Evolutionary conservation across 1,140 invertebrate species (phyloP).

Genomic region (Ceratitis capitata): DNA sequence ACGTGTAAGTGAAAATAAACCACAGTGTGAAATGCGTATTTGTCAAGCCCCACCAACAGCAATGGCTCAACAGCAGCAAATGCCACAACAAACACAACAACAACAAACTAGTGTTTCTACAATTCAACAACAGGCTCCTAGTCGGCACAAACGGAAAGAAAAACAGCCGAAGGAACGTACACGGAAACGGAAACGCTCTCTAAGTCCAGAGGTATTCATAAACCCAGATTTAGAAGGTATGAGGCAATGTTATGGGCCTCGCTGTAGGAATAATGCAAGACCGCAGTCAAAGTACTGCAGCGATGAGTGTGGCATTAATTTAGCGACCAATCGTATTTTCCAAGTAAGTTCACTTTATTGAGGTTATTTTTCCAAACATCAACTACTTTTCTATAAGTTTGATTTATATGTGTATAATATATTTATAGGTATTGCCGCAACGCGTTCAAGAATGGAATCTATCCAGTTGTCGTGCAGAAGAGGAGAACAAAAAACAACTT

Average conservation of each 20-base stretch:
- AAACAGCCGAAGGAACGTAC: conserved; percentile 50
- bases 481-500: conserved; percentile 83
- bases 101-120: background rate
- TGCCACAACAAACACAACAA: background rate
- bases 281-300: conserved; percentile 95
- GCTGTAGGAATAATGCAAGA: conserved; percentile 81
- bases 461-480: conserved; percentile 88
- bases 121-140: background rate
- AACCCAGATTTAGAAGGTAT: conserved; percentile 66
- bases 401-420: background rate
- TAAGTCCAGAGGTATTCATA: conserved; percentile 69
- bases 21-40: conserved; percentile 73
- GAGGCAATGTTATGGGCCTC: conserved; percentile 91
- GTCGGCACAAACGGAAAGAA: conserved; percentile 49
- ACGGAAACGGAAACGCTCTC: conserved; percentile 67
- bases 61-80: conserved; percentile 29
- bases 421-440: conserved; percentile 77
- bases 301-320: conserved; percentile 89
- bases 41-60: conserved; percentile 44
- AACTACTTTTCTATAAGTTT: background rate
- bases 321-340: conserved; percentile 88
- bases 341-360: conserved; percentile 68
- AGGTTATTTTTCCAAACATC: background rate
- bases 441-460: conserved; percentile 95
- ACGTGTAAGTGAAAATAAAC: conserved; percentile 82